A percentile compares a stretch with the other conserved stretches of the same genome.
Conservation (phyloP, 2,888 invertebrate genomes). For the Pantelozetes paolii region DNA sequence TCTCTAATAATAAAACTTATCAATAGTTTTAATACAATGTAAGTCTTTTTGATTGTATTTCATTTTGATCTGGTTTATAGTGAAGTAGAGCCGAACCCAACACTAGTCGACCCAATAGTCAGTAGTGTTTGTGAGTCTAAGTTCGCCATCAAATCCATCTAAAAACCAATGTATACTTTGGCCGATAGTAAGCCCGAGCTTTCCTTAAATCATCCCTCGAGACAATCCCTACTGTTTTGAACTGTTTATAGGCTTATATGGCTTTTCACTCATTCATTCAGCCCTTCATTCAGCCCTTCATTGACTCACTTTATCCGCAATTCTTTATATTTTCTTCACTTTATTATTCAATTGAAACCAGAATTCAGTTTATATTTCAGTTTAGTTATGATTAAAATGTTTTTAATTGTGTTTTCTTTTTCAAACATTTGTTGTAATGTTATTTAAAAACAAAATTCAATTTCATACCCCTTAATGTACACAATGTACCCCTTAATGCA, state of each 20-base stretch:
- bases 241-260: slow-evolving; percentile 32
- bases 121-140: not conserved
- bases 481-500: not conserved
- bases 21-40: slow-evolving; percentile 19
- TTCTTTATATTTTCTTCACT: not conserved
- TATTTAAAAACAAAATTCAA: too few relatives aligned
- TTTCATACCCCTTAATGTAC: too few relatives aligned
- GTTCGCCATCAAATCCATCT: slow-evolving; percentile 11
- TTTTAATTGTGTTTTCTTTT: too few relatives aligned
- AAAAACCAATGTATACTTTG: not conserved
- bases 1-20: not conserved
- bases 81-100: not conserved
- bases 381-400: too few relatives aligned
- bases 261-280: slow-evolving; percentile 31
- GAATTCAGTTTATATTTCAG: not conserved
- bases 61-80: slow-evolving; percentile 22
- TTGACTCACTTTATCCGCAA: slow-evolving; percentile 6
- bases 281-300: not conserved
- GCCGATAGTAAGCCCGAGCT: slow-evolving; percentile 9
- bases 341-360: too few relatives aligned
- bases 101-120: not conserved
- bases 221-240: slow-evolving; percentile 33
- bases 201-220: slow-evolving; percentile 29
- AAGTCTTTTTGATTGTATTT: slow-evolving; percentile 23
- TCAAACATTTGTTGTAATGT: not conserved